Percentiles rank a stretch among this genome's conserved stretches.
Conservation (phyloP, 2,113 vertebrate species). For the Myotis brandtii region DNA sequence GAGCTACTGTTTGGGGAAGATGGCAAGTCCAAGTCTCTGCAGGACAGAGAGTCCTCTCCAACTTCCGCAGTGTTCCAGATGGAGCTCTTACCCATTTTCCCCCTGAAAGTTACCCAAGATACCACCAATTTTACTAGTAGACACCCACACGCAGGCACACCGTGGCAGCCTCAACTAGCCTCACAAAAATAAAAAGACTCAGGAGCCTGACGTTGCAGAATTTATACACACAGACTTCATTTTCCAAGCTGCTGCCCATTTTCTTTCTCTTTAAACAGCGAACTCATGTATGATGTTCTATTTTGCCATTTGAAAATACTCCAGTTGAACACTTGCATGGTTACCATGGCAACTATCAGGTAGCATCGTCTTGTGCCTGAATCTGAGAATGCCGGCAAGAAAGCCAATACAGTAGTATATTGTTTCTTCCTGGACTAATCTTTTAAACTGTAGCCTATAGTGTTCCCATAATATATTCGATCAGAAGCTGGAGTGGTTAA, state of each 20-base stretch:
- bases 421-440: conserved; percentile 79
- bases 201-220: background rate
- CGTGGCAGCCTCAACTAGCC: background rate
- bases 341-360: conserved; percentile 81
- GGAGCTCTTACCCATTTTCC: background rate
- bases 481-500: conserved; percentile 74
- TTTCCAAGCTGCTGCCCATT: conserved; percentile 22
- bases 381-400: conserved; percentile 73
- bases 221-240: background rate
- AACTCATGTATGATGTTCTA: conserved; percentile 45
- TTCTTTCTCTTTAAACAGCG: conserved; percentile 59
- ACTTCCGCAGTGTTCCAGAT: background rate
- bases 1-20: background rate
- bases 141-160: background rate
- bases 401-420: conserved; percentile 76
- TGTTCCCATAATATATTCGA: conserved; percentile 74
- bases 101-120: background rate
- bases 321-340: conserved; percentile 69
- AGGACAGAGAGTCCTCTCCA: background rate
- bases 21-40: background rate
- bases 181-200: background rate
- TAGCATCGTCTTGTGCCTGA: conserved; percentile 72
- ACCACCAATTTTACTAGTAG: too few relatives aligned
- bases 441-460: conserved; percentile 77
- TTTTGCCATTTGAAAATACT: conserved; percentile 68